Evolutionary conservation across 2,113 vertebrate species (phyloP).

Genomic region (Catharus bicknelli): DNA sequence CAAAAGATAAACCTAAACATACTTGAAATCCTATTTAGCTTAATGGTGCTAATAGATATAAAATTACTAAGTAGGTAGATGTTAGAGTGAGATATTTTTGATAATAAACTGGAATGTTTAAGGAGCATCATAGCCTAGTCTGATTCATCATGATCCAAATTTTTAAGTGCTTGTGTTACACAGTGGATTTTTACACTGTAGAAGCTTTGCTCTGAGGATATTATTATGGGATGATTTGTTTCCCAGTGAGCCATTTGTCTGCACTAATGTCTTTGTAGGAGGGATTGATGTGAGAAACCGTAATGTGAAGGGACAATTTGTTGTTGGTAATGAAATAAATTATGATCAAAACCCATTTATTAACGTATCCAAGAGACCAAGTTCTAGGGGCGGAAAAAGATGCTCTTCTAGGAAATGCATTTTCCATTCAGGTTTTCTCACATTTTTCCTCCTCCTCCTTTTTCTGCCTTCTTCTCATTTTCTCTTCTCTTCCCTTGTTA

Average conservation of each 20-base stretch:
- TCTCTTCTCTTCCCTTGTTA: not conserved
- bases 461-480: not conserved
- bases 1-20: not conserved
- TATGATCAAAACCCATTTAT: conserved; percentile 32
- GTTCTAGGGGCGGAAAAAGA: not conserved
- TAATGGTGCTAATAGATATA: not conserved
- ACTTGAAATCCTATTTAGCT: not conserved
- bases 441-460: not conserved
- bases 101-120: not conserved
- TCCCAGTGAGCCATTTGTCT: conserved; percentile 18
- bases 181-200: not conserved
- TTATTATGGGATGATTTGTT: not conserved
- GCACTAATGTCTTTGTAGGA: not conserved
- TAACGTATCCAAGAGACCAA: not conserved
- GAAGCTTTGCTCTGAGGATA: not conserved
- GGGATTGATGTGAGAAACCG: conserved; percentile 25
- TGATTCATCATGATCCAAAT: not conserved
- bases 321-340: conserved; percentile 43
- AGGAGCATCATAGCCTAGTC: not conserved
- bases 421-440: not conserved
- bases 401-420: not conserved
- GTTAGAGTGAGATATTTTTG: not conserved
- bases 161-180: not conserved
- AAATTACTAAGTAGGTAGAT: not conserved
- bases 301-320: conserved; percentile 19